Percentiles rank a stretch among this genome's conserved stretches.
These are phyloP conservation scores for Strix uralensis DNA, from an alignment of 2,113 vertebrate genomes.

Conservation along the genomic window DNA sequence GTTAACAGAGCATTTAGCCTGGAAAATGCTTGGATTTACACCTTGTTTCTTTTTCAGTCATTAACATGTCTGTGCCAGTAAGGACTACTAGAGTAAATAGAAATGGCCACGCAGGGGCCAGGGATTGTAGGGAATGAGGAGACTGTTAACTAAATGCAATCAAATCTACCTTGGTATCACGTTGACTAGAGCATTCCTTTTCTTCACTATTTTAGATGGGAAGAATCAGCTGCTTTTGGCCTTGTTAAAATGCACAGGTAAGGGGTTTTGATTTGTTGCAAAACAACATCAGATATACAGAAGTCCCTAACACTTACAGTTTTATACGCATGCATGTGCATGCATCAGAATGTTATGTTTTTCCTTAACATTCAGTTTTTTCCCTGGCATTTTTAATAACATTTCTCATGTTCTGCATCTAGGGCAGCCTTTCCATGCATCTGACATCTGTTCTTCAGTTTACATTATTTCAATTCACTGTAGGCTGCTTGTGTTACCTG, in stretches of 20 bases:
- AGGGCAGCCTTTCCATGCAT: neutral
- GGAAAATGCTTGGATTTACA: neutral
- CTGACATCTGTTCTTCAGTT: neutral
- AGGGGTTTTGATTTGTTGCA: neutral
- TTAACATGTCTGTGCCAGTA: neutral
- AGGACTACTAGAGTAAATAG: neutral
- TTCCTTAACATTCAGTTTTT: neutral
- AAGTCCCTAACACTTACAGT: neutral
- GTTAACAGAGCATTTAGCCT: neutral
- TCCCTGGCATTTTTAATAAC: neutral
- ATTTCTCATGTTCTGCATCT: neutral
- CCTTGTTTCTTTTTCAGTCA: neutral
- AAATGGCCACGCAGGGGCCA: neutral
- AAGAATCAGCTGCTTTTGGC: slow-evolving; percentile 97
- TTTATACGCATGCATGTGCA: neutral
- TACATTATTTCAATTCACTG: neutral
- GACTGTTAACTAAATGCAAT: neutral
- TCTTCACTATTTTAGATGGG: slow-evolving; percentile 80
- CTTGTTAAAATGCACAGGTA: slow-evolving; percentile 97
- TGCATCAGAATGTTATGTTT: neutral
- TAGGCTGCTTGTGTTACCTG: neutral
- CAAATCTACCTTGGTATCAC: neutral
- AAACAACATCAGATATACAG: neutral
- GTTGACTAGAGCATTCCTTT: neutral
- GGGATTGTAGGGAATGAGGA: neutral